Conservation (phyloP, 2,113 vertebrate species). For the Oryzias celebensis region DNA sequence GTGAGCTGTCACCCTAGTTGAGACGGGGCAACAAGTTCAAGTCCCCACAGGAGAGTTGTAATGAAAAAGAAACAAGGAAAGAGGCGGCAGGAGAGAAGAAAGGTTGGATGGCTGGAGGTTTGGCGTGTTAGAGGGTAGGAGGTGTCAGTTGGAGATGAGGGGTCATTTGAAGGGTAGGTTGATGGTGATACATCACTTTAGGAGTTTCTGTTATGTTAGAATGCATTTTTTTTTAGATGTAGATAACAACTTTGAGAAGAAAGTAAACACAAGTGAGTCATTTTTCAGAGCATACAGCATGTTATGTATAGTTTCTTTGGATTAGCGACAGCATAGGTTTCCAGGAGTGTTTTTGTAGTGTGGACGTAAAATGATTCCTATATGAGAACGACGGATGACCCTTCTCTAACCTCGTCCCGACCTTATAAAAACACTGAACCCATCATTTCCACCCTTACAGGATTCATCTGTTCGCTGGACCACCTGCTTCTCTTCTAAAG, state of each 20-base stretch:
- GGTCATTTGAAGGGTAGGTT: constrained; percentile 41
- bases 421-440: constrained; percentile 68
- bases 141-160: constrained; percentile 9
- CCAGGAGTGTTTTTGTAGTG: constrained; percentile 2
- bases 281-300: not conserved
- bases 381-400: constrained; percentile 41
- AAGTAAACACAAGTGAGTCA: not conserved
- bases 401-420: constrained; percentile 55
- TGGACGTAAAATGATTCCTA: constrained; percentile 20
- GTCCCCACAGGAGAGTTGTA: constrained; percentile 71
- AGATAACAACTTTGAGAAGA: not conserved
- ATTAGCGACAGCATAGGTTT: not conserved
- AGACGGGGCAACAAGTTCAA: constrained; percentile 76
- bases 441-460: constrained; percentile 72
- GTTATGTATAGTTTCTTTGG: not conserved
- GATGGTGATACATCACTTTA: constrained; percentile 9
- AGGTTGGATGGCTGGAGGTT: constrained; percentile 26
- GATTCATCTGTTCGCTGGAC: constrained; percentile 72
- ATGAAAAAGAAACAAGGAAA: constrained; percentile 75
- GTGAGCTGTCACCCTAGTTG: constrained; percentile 75
- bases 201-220: constrained; percentile 4
- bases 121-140: constrained; percentile 19
- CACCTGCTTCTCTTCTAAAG: constrained; percentile 60
- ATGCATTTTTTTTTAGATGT: not conserved
- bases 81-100: constrained; percentile 37